Conservation (phyloP, 2,797 vertebrate genomes). For the Anguilla pacifica region DNA sequence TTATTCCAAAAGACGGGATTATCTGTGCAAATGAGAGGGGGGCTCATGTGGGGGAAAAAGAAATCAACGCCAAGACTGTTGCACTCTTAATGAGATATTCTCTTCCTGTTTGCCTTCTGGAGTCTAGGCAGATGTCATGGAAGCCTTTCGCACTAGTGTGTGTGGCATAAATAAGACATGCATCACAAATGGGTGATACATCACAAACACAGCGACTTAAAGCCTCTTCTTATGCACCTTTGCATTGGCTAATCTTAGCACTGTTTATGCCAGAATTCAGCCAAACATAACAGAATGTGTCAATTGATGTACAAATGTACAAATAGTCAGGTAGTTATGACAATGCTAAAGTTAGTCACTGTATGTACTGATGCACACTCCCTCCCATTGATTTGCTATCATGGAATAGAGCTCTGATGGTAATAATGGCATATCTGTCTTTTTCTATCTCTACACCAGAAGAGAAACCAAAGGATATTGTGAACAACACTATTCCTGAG, state of each 20-base stretch:
- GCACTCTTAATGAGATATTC: not conserved
- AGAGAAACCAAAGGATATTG: conserved; percentile 72
- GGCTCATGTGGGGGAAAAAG: not conserved
- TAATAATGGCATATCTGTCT: conserved; percentile 65
- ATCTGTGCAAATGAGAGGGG: not conserved
- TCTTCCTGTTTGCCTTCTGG: not conserved
- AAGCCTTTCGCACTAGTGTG: not conserved
- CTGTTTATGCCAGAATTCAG: not conserved
- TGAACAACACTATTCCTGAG: conserved; percentile 79
- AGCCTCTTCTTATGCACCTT: not conserved
- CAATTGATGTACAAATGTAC: not conserved
- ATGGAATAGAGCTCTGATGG: conserved; percentile 38
- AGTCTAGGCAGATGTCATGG: not conserved
- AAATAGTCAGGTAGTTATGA: not conserved
- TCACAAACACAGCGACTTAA: not conserved
- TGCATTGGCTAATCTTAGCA: not conserved
- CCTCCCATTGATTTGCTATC: not conserved
- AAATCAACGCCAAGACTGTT: not conserved
- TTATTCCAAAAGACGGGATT: not conserved
- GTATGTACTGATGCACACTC: not conserved
- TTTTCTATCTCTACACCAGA: conserved; percentile 66
- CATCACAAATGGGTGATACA: not conserved
- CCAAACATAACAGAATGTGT: not conserved
- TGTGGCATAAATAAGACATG: not conserved
- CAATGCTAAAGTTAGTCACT: not conserved